Evolutionary conservation across 2,888 invertebrate species (phyloP), one percentile per base, ranked within the genome.

Genomic region (Tineola bisselliella): DNA sequence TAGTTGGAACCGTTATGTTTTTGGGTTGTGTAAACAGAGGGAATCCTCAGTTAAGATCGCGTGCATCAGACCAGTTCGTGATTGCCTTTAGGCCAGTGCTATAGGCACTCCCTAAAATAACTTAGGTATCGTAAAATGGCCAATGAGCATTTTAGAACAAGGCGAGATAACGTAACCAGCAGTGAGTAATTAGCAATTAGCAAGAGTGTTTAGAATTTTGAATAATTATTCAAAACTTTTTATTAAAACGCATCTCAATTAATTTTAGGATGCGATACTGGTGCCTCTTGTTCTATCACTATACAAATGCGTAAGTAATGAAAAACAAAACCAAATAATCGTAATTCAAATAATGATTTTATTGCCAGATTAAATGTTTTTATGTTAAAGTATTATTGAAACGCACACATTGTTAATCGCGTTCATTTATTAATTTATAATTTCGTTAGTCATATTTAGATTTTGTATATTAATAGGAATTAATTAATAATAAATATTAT

Each of bases 241-340:
- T 60, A 44, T 19, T 60, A 52, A n/a, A 52, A 12, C 30, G 48
- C 13, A 48, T 48, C 57, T 44, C 10, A 48, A 30, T 48, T 77
- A 70, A 77, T 84, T 86, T 76, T 86, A 86, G 84, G 83, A 80
- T 83, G 79, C 75, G 83, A 84, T 84, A 82, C 86, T 74, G 82
- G 86, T 76, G 84, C 84, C 62, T 79, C 84, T 80, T 87, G 87
- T 74, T 80, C 82, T 77, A 84, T 86, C 79, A 86, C 86, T 65
- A 84, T 86, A 74, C 83, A 84, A 73, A 84, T 87, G 84, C 75
- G 87, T 87, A 83, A 87, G 58, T 58, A 60, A 31, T 60, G 1
- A 12, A 56, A 38, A 25, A 25, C 6, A 25, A 38, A 10, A 13
- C 13, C 44, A n/a, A 18, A 44, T 44, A 44, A 15, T 4, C 4